Evolutionary conservation across 2,113 vertebrate species (phyloP).

Genomic region (Scolopax mira): DNA sequence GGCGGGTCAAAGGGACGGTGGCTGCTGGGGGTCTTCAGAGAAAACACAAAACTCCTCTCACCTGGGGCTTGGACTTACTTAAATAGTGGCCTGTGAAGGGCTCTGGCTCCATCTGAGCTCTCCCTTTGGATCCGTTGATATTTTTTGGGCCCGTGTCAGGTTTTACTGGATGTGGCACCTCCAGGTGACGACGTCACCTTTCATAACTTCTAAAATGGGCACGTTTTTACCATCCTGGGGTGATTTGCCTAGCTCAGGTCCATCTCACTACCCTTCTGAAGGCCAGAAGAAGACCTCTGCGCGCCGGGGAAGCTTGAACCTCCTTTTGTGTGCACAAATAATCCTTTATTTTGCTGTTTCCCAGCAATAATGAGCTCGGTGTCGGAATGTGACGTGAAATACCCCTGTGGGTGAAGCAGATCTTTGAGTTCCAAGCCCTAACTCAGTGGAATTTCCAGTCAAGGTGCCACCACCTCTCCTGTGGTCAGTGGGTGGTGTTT

Average conservation of each 20-base stretch:
- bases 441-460: not conserved
- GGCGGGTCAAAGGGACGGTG: not conserved
- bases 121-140: not conserved
- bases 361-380: not conserved
- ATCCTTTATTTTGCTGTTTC: not conserved
- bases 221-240: accelerated
- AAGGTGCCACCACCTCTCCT: not conserved
- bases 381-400: not conserved
- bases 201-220: accelerated
- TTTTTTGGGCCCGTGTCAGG: not conserved
- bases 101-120: not conserved
- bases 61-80: not conserved
- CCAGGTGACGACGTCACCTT: not conserved
- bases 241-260: accelerated
- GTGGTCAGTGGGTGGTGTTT: accelerated
- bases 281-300: not conserved
- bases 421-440: not conserved
- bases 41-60: not conserved
- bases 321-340: not conserved
- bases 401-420: not conserved
- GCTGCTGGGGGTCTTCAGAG: not conserved
- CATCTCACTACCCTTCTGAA: not conserved
- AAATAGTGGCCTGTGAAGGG: not conserved
- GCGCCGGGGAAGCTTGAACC: not conserved
- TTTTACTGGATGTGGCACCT: not conserved